Evolutionary conservation across 2,888 invertebrate species (phyloP), one percentile per base, ranked within the genome.

Genomic region (Geophilus truncorum): DNA sequence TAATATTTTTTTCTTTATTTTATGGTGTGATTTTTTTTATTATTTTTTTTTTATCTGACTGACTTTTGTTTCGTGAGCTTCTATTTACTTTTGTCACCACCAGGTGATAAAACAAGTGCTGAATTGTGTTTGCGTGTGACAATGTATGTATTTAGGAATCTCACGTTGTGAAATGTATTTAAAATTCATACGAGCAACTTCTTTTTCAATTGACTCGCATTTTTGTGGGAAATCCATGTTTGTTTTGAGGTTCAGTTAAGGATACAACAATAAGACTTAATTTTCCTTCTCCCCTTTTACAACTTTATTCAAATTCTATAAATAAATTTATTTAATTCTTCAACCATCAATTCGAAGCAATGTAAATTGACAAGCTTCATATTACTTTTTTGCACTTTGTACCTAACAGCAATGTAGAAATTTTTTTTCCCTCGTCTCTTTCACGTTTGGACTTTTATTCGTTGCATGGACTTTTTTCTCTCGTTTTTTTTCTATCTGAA

Each of bases 311-410:
- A 70, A 70, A 28, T 70, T 28, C 70, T 70, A 70, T 28, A 70
- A 70, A 70, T 70, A 70, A 9, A 15, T 28, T 70, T 70, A 28
- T 70, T 28, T 70, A 28, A 70, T 23, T 70, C 70, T 70, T 70
- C 70, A 70, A 70, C 51, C 51, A 70, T 70, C 28, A 70, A 70
- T 70, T 28, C n/a, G n/a, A 28, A 70, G 70, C 70, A n/a, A 18
- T 70, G 70, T 70, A 70, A 25, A 70, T 70, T 70, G 70, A 70
- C 70, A 70, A 70, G 70, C 70, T 70, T 70, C 70, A 28, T 70
- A 12, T 70, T 70, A 25, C 70, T 25, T 23, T n/a, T 28, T 70
- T 70, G 70, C 70, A 70, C 70, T 70, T 70, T 25, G 70, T 28
- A 70, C 70, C 70, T 70, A 70, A 28, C 25, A 70, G 70, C 70